Percentiles rank a stretch among this genome's conserved stretches.
These are phyloP conservation scores for Griposia aprilina DNA, from an alignment of 2,888 invertebrate genomes.

Conservation along the genomic window DNA sequence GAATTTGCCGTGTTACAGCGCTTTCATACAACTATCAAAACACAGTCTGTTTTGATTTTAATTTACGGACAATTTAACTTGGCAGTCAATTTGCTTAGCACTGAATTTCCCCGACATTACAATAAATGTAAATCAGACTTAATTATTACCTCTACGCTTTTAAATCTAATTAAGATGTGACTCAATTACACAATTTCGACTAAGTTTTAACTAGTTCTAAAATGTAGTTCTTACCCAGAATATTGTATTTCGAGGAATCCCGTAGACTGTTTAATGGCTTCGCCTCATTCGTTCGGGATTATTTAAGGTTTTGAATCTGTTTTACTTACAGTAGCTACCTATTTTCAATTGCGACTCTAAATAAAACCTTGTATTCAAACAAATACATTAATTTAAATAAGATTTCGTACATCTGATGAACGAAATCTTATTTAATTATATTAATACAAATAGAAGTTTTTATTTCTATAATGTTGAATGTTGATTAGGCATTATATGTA, in stretches of 20 bases:
- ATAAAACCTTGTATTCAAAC: no score
- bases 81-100: background rate
- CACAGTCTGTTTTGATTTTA: background rate
- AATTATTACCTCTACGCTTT: background rate
- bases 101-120: background rate
- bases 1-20: background rate
- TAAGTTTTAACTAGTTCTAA: slow-evolving; percentile 32
- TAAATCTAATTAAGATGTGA: slow-evolving; percentile 22
- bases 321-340: background rate
- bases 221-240: slow-evolving; percentile 4
- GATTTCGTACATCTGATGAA: no score
- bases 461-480: no score
- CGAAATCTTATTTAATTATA: no score
- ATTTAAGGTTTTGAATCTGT: background rate
- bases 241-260: background rate
- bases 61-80: background rate
- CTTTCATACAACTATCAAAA: background rate
- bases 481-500: no score
- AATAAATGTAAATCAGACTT: background rate
- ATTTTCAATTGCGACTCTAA: no score
- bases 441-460: no score
- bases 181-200: slow-evolving; percentile 3
- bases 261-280: background rate
- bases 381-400: no score
- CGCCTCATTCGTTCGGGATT: background rate